phyloP scores from a whole-genome alignment of 1,140 invertebrate genomes.

The Laupala kohalensis region DNA sequence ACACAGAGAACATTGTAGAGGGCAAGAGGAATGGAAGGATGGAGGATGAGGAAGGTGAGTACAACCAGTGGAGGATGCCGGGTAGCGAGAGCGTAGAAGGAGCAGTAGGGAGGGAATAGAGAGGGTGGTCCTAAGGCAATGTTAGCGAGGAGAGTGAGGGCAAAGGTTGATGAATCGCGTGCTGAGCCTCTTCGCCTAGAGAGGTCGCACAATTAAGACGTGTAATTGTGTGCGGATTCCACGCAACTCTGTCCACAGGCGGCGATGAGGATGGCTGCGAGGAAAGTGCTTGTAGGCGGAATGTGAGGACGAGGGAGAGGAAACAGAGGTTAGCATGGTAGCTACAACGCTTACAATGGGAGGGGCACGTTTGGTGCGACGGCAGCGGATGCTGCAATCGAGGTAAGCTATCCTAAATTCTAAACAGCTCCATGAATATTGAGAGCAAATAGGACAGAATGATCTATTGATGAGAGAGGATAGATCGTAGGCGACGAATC shows the following conservation, averaged over 20 bases:
- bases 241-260: too few relatives aligned
- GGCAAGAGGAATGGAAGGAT: background rate
- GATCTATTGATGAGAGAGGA: too few relatives aligned
- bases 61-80: background rate
- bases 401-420: too few relatives aligned
- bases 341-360: too few relatives aligned
- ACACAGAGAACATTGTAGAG: too few relatives aligned
- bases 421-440: too few relatives aligned
- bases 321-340: background rate
- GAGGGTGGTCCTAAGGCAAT: background rate
- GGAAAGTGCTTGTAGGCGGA: background rate
- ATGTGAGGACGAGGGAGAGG: background rate
- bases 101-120: background rate
- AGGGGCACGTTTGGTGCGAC: background rate
- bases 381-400: background rate
- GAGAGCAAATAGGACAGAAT: too few relatives aligned
- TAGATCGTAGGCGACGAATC: too few relatives aligned
- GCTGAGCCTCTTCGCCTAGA: background rate
- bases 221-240: background rate
- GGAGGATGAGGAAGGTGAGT: background rate
- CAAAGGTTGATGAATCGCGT: background rate
- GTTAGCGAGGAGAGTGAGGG: background rate
- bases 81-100: background rate
- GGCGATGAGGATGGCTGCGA: too few relatives aligned
- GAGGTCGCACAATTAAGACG: background rate